These are phyloP conservation scores for Podabrus alpinus DNA, from an alignment of 2,888 invertebrate genomes.

Conservation along the genomic window DNA sequence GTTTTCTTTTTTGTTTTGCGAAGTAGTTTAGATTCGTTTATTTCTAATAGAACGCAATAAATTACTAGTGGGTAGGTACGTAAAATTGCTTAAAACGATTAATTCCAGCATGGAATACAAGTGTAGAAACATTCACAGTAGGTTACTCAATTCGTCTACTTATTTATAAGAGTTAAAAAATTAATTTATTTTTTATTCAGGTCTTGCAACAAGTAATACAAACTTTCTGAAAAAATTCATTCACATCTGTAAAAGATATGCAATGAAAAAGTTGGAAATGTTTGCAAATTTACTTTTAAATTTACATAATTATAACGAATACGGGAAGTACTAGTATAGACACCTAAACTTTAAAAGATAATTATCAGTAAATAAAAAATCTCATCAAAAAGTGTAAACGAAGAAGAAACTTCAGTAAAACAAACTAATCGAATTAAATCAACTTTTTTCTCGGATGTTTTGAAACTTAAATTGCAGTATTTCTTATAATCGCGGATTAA, in stretches of 20 bases:
- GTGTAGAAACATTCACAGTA: no score
- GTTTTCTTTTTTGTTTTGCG: neutral
- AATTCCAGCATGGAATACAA: neutral
- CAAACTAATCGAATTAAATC: slow-evolving; percentile 29
- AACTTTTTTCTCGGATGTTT: slow-evolving; percentile 27
- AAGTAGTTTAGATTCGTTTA: neutral
- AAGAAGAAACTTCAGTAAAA: slow-evolving; percentile 26
- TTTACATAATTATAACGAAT: slow-evolving; percentile 19
- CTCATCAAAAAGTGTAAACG: slow-evolving; percentile 29
- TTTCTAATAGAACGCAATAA: neutral
- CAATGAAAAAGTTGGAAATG: neutral
- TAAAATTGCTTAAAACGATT: neutral
- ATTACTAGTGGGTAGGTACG: no score
- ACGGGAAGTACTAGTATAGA: slow-evolving; percentile 2
- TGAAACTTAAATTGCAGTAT: slow-evolving; percentile 22
- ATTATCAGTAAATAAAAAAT: slow-evolving; percentile 28
- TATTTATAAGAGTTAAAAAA: neutral
- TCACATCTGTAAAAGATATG: neutral
- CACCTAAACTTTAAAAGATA: slow-evolving; percentile 27
- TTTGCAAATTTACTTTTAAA: neutral
- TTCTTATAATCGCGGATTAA: slow-evolving; percentile 27
- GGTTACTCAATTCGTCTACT: neutral
- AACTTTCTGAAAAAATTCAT: neutral
- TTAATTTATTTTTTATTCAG: neutral
- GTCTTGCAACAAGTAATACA: neutral